A percentile compares a stretch with the other conserved stretches of the same genome.
These are phyloP conservation scores for Alosa alosa DNA, from an alignment of 2,113 vertebrate genomes.

Conservation along the genomic window DNA sequence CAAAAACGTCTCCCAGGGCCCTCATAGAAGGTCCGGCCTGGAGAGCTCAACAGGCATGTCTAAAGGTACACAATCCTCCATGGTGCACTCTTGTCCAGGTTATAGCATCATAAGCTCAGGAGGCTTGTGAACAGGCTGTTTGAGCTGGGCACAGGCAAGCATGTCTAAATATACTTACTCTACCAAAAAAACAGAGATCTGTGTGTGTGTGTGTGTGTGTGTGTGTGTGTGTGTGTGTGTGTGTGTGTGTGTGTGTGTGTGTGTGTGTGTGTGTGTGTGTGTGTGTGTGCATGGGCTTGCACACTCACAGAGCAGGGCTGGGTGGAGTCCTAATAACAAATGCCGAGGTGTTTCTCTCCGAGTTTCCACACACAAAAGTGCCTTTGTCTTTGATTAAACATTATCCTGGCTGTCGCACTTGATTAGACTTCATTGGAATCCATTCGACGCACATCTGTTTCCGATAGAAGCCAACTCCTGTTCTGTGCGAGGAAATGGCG, in stretches of 20 bases:
- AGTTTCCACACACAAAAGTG: constrained; percentile 4
- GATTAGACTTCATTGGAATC: constrained; percentile 36
- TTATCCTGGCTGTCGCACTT: constrained; percentile 27
- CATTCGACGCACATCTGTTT: constrained; percentile 19
- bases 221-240: too few species aligned
- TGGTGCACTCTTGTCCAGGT: neutral
- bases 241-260: neutral
- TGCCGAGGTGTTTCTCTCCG: neutral
- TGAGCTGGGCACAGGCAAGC: neutral
- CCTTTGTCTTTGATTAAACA: constrained; percentile 21
- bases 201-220: constrained; percentile 8
- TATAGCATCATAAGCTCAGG: constrained; percentile 22
- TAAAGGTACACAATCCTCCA: constrained; percentile 47
- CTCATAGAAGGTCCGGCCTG: constrained; percentile 61
- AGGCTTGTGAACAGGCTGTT: constrained; percentile 15
- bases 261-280: neutral
- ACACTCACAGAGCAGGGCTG: neutral
- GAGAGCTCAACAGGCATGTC: constrained; percentile 53
- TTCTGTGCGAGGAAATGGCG: neutral
- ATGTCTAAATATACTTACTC: constrained; percentile 8
- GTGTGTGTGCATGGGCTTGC: neutral
- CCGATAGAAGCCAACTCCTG: constrained; percentile 44
- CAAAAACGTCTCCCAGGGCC: constrained; percentile 60
- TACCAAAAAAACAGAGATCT: neutral
- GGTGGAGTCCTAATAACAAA: neutral